phyloP scores from a whole-genome alignment of 2,888 invertebrate species.

The Endotricha flammealis region DNA sequence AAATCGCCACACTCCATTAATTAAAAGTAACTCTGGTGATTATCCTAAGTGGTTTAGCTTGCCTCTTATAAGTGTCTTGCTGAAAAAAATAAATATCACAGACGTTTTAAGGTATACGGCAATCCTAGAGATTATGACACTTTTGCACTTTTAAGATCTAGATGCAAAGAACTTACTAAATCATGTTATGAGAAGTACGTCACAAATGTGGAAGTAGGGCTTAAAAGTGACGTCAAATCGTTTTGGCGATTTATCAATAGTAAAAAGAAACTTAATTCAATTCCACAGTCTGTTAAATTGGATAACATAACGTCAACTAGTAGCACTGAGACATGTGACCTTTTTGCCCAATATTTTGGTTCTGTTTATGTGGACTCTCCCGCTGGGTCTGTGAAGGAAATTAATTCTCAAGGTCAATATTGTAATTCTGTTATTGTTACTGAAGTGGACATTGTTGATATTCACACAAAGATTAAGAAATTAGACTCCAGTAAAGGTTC shows the following conservation, averaged over 20 bases:
- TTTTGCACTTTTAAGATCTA: slow-evolving; percentile 3
- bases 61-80: slow-evolving; percentile 1
- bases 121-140: slow-evolving; percentile 9
- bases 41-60: background rate
- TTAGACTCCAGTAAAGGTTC: background rate
- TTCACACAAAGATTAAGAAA: background rate
- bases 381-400: background rate
- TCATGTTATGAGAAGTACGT: background rate
- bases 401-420: too few species aligned
- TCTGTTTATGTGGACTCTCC: background rate
- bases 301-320: too few species aligned
- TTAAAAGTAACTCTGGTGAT: background rate
- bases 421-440: too few species aligned
- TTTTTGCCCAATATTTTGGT: background rate
- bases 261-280: background rate
- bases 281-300: too few species aligned
- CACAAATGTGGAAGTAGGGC: background rate
- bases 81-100: slow-evolving; percentile 10
- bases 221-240: background rate
- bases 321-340: too few species aligned
- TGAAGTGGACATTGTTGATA: too few species aligned
- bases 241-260: background rate
- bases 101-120: background rate
- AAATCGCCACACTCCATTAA: background rate
- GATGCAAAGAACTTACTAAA: slow-evolving; percentile 5